Base-by-base conservation (phyloP, 2,113 vertebrate species). In the Tachysurus fulvidraco region DNA sequence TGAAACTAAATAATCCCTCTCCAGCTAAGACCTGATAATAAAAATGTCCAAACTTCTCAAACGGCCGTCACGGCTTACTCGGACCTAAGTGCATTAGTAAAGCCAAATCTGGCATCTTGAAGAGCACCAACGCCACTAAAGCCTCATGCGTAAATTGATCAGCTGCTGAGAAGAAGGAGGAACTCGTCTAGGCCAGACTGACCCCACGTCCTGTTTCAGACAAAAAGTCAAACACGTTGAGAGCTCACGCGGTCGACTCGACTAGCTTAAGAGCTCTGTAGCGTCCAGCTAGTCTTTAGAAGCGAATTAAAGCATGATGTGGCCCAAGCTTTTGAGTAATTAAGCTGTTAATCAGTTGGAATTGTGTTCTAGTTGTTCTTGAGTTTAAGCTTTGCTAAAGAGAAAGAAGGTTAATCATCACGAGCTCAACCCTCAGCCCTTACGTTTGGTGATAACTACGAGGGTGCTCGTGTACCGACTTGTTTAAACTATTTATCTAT, bases 91-190 rank as follows among this genome's bases (percentile, higher is more conserved):
- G 79, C 79, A 82, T 92, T 92, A 91, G 76, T 89, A 91, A 93
- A 87, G 89, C 77, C 88, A 89, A 78, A 82, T 59, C 50, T 60
- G 52, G 52, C 21, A 50, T n/a, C 55, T 25, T 52, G 64, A 82
- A 77, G 65, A 67, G 52, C 25, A 82, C 5, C 74, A 80, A 85
- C 86, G 84, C 86, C 85, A 85, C 9, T 21, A 84, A 89, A 86
- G 85, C 88, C 87, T 91, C 91, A 92, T 88, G 91, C 89, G 89
- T 87, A 77, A 83, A 41, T 86, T 84, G 88, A 92, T 91, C 85
- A 92, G 80, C 81, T 86, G 81, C 65, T 67, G 52, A 89, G 90
- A 86, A 85, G 85, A 84, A 85, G 80, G 44, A 69, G 50, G 82
- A 64, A 21, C 76, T 69, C 83, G 73, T 91, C 67, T n/a, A 25